Conservation (phyloP, 2,113 vertebrate species). For the Lepus europaeus region DNA sequence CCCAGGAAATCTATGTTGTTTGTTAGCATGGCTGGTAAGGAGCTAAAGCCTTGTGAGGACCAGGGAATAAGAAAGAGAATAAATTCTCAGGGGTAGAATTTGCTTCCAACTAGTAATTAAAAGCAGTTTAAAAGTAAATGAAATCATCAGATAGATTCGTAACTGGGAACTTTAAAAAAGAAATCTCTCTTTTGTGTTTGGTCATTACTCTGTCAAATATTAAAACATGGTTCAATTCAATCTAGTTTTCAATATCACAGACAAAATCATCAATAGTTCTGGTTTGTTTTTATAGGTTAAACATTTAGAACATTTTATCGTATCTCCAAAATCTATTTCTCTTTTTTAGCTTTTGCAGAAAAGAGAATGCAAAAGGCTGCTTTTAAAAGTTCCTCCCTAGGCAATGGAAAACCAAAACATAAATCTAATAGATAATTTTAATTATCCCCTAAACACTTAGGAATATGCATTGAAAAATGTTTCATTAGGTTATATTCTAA, state of each 20-base stretch:
- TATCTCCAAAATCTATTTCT: constrained; percentile 59
- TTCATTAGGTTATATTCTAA: constrained; percentile 77
- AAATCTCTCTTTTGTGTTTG: constrained; percentile 38
- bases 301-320: constrained; percentile 73
- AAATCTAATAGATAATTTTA: constrained; percentile 79
- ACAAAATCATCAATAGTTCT: constrained; percentile 74
- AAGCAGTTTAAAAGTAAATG: background rate
- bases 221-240: constrained; percentile 65
- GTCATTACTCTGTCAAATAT: constrained; percentile 60
- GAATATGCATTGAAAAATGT: constrained; percentile 67
- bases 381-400: constrained; percentile 65
- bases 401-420: constrained; percentile 68
- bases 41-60: background rate
- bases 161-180: constrained; percentile 6
- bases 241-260: constrained; percentile 72
- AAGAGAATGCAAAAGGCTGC: background rate
- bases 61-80: background rate
- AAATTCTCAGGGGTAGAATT: background rate
- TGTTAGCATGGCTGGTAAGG: background rate
- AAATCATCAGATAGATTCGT: background rate
- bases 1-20: background rate
- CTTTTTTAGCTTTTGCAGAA: constrained; percentile 63
- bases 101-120: background rate
- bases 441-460: constrained; percentile 68
- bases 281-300: constrained; percentile 80